phyloP scores from a whole-genome alignment of 2,113 vertebrate species.

The Cettia cetti region DNA sequence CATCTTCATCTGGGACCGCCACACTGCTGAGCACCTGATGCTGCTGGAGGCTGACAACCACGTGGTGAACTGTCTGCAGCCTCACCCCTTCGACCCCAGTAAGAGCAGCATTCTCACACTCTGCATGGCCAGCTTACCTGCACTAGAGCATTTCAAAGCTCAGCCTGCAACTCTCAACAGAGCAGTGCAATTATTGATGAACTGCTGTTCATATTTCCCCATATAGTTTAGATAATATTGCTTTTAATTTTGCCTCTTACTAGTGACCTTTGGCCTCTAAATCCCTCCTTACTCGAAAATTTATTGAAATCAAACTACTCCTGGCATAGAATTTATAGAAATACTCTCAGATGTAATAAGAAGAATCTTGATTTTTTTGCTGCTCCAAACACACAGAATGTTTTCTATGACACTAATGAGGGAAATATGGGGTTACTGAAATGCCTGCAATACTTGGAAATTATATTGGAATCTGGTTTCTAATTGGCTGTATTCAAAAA shows the following conservation, averaged over 20 bases:
- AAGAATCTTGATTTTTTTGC: neutral
- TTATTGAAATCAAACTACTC: neutral
- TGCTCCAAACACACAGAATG: neutral
- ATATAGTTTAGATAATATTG: neutral
- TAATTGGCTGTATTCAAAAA: neutral
- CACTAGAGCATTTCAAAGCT: neutral
- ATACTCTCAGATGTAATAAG: neutral
- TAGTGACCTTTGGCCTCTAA: neutral
- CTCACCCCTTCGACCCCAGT: conserved; percentile 97
- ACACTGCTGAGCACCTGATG: conserved; percentile 94
- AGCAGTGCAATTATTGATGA: neutral
- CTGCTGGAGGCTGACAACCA: conserved; percentile 98
- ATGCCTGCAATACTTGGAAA: neutral
- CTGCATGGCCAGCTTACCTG: neutral
- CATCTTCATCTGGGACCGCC: conserved; percentile 98
- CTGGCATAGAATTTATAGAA: neutral
- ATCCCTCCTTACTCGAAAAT: neutral
- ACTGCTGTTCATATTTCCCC: neutral
- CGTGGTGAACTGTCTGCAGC: conserved; percentile 97
- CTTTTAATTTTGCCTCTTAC: neutral
- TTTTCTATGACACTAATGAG: neutral
- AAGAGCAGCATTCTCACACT: conserved; percentile 44
- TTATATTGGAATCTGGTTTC: neutral
- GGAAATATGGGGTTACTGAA: neutral
- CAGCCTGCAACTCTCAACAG: neutral